phyloP scores from a whole-genome alignment of 2,113 vertebrate species.

The Amia ocellicauda region DNA sequence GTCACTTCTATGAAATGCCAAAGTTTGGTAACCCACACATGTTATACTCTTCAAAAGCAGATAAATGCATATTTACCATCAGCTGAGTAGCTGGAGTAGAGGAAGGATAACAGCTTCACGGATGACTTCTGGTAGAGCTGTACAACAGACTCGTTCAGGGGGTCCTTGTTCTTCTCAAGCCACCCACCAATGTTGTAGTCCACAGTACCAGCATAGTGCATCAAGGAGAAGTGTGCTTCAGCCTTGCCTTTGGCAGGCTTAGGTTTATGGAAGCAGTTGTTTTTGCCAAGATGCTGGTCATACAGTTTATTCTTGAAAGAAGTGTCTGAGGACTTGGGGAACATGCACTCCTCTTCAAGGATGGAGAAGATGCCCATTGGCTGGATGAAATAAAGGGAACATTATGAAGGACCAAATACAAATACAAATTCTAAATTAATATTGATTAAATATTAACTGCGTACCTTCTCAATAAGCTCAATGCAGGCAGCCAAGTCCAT shows the following conservation, averaged over 20 bases:
- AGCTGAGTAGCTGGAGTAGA: constrained; percentile 18
- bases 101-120: constrained; percentile 29
- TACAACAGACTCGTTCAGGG: constrained; percentile 81
- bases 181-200: constrained; percentile 85
- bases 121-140: constrained; percentile 63
- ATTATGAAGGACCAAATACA: constrained; percentile 69
- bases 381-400: too few species aligned
- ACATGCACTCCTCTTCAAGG: constrained; percentile 79
- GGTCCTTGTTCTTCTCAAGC: constrained; percentile 92
- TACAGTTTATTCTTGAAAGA: constrained; percentile 83
- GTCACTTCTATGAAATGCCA: too few species aligned
- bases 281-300: constrained; percentile 83
- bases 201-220: constrained; percentile 79
- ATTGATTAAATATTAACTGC: too few species aligned
- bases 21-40: too few species aligned
- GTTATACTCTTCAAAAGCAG: too few species aligned
- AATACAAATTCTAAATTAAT: constrained; percentile 42
- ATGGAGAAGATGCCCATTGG: constrained; percentile 79
- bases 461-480: constrained; percentile 87
- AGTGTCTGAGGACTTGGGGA: constrained; percentile 72
- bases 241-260: constrained; percentile 74
- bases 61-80: too few species aligned
- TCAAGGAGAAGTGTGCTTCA: constrained; percentile 77
- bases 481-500: constrained; percentile 91
- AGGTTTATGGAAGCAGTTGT: constrained; percentile 76